Conservation (phyloP, 2,113 vertebrate species). For the Oreochromis tanganicae region DNA sequence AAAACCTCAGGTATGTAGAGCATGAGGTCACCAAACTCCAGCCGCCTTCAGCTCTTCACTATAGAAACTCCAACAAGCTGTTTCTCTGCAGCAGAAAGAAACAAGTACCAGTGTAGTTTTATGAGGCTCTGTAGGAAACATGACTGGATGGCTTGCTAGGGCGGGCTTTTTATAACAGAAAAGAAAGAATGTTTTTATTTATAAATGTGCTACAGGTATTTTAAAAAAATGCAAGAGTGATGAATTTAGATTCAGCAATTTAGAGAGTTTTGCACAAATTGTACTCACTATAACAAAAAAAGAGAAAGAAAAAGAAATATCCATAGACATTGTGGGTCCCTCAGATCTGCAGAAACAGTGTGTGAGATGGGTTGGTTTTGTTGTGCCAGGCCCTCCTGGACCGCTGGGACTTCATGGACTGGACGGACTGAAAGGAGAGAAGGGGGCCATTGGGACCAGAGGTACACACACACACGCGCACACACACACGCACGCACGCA, state of each 20-base stretch:
- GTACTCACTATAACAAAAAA: neutral
- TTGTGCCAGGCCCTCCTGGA: constrained; percentile 62
- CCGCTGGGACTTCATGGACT: constrained; percentile 69
- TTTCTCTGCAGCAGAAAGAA: neutral
- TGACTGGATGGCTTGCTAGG: neutral
- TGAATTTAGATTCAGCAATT: neutral
- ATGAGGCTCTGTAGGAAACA: neutral
- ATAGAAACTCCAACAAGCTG: neutral
- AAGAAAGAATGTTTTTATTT: neutral
- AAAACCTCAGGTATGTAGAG: neutral
- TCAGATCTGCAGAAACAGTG: neutral
- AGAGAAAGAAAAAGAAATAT: neutral
- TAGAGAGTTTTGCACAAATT: neutral
- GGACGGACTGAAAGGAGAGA: constrained; percentile 82
- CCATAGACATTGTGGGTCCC: neutral
- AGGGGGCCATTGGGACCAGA: constrained; percentile 79
- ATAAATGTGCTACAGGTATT: neutral
- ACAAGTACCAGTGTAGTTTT: neutral
- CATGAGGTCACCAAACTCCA: neutral
- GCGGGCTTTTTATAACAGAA: neutral
- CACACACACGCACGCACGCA: neutral
- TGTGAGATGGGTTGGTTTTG: neutral
- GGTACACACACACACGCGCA: constrained; percentile 62
- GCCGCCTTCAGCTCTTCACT: neutral
- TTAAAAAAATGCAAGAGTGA: neutral